Evolutionary conservation across 2,888 invertebrate species (phyloP).

Genomic region (Clanis bilineata): DNA sequence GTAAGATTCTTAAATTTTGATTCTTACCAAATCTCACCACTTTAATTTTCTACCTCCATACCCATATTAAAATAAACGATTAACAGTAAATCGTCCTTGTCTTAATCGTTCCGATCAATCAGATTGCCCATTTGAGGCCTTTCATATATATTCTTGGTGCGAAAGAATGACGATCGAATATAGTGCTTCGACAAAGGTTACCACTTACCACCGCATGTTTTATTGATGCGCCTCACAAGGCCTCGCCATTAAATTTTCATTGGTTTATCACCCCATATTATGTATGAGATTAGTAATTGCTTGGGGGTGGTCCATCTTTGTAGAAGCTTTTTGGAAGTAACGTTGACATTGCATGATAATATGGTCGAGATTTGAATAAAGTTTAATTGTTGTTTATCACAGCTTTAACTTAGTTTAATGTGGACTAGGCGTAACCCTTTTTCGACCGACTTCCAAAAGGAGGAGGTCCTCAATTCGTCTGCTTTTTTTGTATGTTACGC

Average conservation of each 20-base stretch:
- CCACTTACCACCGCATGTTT: slow-evolving; percentile 69
- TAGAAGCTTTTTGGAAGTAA: slow-evolving; percentile 8
- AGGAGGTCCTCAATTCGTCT: too few relatives aligned
- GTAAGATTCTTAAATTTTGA: too few relatives aligned
- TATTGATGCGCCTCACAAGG: slow-evolving; percentile 57
- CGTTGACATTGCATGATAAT: not conserved
- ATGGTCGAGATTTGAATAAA: not conserved
- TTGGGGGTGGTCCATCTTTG: slow-evolving; percentile 2
- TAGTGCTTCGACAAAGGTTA: slow-evolving; percentile 56
- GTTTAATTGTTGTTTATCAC: not conserved
- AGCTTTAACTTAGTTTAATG: too few relatives aligned
- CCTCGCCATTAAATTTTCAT: slow-evolving; percentile 66
- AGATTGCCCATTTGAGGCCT: not conserved
- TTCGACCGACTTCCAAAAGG: too few relatives aligned
- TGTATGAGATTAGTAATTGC: slow-evolving; percentile 36
- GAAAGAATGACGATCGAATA: slow-evolving; percentile 39
- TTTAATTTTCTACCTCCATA: too few relatives aligned
- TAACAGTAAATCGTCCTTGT: not conserved
- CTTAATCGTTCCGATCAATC: not conserved
- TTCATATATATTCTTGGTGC: slow-evolving; percentile 20
- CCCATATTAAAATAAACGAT: too few relatives aligned
- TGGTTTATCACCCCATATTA: slow-evolving; percentile 46
- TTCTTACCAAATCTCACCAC: too few relatives aligned
- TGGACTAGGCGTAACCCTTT: too few relatives aligned
- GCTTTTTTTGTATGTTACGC: too few relatives aligned